Evolutionary conservation across 2,113 vertebrate species (phyloP).

Genomic region (Mesembrinibis cayennensis): DNA sequence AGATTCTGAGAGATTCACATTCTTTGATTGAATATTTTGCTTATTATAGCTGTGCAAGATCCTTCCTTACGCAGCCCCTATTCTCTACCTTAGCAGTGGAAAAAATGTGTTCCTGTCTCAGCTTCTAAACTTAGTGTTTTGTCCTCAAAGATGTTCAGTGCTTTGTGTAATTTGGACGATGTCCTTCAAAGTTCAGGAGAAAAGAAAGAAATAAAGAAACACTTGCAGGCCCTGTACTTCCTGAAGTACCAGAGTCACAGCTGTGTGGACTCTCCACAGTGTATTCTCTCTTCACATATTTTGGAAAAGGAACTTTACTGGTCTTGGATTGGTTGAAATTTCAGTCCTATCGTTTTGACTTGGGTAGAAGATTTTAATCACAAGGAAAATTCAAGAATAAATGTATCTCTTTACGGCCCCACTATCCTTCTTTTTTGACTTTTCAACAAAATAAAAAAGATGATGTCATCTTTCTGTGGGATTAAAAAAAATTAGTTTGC

Average conservation of each 20-base stretch:
- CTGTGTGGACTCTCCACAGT: neutral
- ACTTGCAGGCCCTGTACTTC: neutral
- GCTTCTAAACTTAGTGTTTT: neutral
- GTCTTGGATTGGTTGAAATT: neutral
- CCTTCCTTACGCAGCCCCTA: neutral
- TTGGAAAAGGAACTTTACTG: neutral
- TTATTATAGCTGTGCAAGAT: neutral
- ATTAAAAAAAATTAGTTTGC: neutral
- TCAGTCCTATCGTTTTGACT: neutral
- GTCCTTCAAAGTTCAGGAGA: neutral
- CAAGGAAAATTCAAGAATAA: neutral
- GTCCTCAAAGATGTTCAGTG: neutral
- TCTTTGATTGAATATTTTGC: slow-evolving; percentile 13
- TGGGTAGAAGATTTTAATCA: neutral
- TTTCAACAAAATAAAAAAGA: neutral
- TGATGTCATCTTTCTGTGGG: neutral
- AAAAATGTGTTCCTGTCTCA: neutral
- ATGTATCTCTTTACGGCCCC: neutral
- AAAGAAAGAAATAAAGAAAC: neutral
- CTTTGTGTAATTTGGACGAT: neutral
- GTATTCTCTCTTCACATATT: neutral
- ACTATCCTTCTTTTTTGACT: neutral
- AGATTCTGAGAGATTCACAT: neutral
- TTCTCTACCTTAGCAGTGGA: neutral
- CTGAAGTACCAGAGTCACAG: neutral